Conservation (phyloP, 2,113 vertebrate genomes). For the Craseonycteris thonglongyai region DNA sequence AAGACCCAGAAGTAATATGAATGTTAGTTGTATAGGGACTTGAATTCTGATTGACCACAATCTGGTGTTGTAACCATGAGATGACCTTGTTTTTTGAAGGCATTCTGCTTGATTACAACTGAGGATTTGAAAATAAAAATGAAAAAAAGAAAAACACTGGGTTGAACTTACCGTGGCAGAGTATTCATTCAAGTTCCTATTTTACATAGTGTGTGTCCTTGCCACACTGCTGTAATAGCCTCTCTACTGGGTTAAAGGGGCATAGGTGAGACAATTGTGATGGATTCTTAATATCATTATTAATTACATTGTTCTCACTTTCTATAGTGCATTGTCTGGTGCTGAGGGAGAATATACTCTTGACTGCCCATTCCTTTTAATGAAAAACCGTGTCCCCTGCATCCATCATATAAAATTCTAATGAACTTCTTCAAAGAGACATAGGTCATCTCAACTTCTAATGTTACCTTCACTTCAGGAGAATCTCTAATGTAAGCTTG, state of each 20-base stretch:
- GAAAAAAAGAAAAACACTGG: no score
- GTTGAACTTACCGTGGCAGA: conserved; percentile 26
- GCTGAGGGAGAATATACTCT: neutral
- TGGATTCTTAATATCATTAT: conserved; percentile 36
- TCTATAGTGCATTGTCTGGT: neutral
- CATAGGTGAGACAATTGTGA: conserved; percentile 37
- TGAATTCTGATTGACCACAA: neutral
- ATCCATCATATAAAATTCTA: conserved; percentile 1
- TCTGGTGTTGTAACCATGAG: neutral
- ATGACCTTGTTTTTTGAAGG: conserved; percentile 29
- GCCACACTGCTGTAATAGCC: neutral
- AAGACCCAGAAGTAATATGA: neutral
- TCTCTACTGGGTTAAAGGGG: neutral
- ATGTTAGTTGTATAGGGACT: neutral
- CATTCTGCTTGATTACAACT: conserved; percentile 1
- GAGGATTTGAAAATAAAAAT: neutral
- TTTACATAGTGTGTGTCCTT: conserved; percentile 37
- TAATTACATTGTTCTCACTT: conserved; percentile 34
- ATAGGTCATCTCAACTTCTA: neutral
- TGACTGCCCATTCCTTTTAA: neutral
- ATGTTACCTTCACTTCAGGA: neutral
- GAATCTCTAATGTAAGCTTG: conserved; percentile 15
- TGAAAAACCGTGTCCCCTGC: neutral
- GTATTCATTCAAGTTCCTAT: conserved; percentile 11
- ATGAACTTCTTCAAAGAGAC: neutral